Evolutionary conservation across 2,797 vertebrate genomes (phyloP).

Genomic region (Premnoplex brunnescens): DNA sequence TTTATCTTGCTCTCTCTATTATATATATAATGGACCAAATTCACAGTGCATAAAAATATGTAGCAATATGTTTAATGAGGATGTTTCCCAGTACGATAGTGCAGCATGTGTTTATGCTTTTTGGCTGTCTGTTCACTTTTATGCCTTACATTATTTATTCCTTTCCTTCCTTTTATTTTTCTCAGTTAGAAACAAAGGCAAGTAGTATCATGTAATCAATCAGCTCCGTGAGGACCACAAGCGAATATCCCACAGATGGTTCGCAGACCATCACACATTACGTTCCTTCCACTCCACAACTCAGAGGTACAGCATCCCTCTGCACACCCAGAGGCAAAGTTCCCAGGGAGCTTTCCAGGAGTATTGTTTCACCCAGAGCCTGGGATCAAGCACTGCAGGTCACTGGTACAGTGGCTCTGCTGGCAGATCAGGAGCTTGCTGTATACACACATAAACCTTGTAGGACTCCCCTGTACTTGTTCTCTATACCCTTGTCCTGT

Average conservation of each 20-base stretch:
- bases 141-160: neutral
- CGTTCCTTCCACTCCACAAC: neutral
- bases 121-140: neutral
- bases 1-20: neutral
- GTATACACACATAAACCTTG: fast-evolving
- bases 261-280: neutral
- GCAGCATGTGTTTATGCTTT: neutral
- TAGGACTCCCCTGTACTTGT: too few species aligned
- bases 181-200: neutral
- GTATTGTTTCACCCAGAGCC: neutral
- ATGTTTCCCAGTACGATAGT: neutral
- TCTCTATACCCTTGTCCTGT: too few species aligned
- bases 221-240: neutral
- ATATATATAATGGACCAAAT: neutral
- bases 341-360: neutral
- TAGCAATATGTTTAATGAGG: neutral
- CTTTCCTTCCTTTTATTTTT: neutral
- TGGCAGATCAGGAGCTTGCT: neutral
- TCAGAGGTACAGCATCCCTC: neutral
- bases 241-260: neutral
- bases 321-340: neutral
- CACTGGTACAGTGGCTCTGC: too few species aligned
- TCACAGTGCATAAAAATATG: neutral
- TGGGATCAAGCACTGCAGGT: neutral
- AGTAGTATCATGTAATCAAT: neutral